A percentile compares a stretch with the other conserved stretches of the same genome.
Conservation (phyloP, 2,797 vertebrate genomes). For the Propithecus deckenii region DNA sequence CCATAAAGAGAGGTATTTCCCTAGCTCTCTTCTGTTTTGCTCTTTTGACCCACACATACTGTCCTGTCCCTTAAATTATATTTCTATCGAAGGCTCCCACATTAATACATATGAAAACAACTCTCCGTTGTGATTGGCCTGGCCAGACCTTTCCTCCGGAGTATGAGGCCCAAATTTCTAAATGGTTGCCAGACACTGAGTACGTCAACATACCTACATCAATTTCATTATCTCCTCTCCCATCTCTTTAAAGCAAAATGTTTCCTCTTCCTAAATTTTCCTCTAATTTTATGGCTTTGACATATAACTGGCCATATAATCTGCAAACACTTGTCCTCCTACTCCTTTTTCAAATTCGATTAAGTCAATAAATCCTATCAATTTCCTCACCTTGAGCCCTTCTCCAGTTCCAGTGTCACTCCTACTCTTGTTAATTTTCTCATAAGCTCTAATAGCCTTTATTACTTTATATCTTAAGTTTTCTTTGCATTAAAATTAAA, state of each 20-base stretch:
- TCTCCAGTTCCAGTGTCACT: background rate
- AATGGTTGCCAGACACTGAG: background rate
- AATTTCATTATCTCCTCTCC: background rate
- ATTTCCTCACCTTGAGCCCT: background rate
- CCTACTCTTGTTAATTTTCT: background rate
- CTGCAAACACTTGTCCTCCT: background rate
- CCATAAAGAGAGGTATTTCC: background rate
- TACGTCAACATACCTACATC: background rate
- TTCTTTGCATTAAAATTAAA: conserved; percentile 26
- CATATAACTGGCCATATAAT: background rate
- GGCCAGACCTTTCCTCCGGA: background rate
- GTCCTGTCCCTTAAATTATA: background rate
- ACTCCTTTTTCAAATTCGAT: background rate
- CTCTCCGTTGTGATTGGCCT: background rate
- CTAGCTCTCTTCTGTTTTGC: background rate
- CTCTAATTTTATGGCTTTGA: background rate
- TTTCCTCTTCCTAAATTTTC: background rate
- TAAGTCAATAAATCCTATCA: background rate
- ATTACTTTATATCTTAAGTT: background rate
- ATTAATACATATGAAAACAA: background rate
- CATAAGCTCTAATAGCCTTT: background rate
- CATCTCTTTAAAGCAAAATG: background rate
- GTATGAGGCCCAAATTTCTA: background rate
- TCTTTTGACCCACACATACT: background rate
- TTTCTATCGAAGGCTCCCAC: background rate